These are phyloP conservation scores for Danio choprae DNA, from an alignment of 2,797 vertebrate genomes.

Conservation along the genomic window DNA sequence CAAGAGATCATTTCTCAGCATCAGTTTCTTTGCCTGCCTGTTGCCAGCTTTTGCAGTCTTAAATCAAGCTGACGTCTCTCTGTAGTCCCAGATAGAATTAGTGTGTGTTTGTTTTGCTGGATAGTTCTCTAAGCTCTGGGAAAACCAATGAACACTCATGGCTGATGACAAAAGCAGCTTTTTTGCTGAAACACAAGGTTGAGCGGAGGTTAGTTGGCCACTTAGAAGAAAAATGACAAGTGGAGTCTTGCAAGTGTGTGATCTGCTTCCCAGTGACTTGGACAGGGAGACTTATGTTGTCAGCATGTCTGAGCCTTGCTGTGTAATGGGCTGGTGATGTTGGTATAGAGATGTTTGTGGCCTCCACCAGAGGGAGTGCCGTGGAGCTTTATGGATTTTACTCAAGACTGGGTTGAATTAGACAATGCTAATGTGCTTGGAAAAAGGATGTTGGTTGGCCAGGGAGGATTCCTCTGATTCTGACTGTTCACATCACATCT, in stretches of 20 bases:
- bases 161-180: conserved; percentile 30
- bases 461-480: background rate
- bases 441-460: background rate
- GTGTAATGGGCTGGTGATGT: background rate
- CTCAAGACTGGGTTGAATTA: background rate
- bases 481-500: background rate
- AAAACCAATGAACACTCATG: background rate
- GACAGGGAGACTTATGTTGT: conserved; percentile 6
- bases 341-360: conserved; percentile 7
- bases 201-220: conserved; percentile 12
- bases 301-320: conserved; percentile 17
- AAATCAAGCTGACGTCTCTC: conserved; percentile 18
- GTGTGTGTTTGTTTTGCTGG: conserved; percentile 12
- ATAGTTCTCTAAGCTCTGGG: background rate
- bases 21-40: background rate
- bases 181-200: conserved; percentile 15
- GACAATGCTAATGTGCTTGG: conserved; percentile 16
- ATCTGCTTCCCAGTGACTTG: conserved; percentile 17
- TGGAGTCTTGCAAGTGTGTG: background rate
- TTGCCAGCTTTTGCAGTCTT: conserved; percentile 1
- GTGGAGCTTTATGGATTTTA: background rate
- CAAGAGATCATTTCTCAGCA: conserved; percentile 5
- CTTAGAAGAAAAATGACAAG: background rate
- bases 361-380: conserved; percentile 38
- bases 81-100: background rate